Conservation (phyloP, 1,140 invertebrate species). For the Drosophila biarmipes region DNA sequence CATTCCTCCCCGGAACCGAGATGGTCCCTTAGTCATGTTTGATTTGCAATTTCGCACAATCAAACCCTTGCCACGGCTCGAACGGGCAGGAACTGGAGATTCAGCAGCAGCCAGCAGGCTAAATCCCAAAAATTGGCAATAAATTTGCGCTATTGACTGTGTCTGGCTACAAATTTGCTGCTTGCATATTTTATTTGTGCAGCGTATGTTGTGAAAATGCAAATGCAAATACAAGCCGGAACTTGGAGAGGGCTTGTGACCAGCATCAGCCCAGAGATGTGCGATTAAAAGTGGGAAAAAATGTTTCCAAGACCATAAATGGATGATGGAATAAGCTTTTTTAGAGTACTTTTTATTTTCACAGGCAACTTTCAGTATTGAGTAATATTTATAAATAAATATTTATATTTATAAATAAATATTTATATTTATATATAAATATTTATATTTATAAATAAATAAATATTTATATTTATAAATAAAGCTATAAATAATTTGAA, state of each 20-base stretch:
- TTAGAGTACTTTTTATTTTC: not conserved
- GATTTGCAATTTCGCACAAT: conserved; percentile 80
- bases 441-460: too few species aligned
- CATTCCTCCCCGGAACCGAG: conserved; percentile 18
- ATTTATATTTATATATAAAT: too few species aligned
- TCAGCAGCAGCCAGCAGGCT: conserved; percentile 13
- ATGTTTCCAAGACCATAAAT: not conserved
- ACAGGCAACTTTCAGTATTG: too few species aligned
- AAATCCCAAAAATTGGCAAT: conserved; percentile 55
- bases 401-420: too few species aligned
- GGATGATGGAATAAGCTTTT: not conserved
- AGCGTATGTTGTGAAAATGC: conserved; percentile 46
- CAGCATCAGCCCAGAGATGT: not conserved
- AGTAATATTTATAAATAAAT: too few species aligned
- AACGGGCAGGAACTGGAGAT: conserved; percentile 7
- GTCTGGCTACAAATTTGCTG: conserved; percentile 51
- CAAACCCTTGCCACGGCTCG: conserved; percentile 38
- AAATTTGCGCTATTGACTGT: conserved; percentile 53
- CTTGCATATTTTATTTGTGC: conserved; percentile 52
- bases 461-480: too few species aligned
- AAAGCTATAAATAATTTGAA: too few species aligned
- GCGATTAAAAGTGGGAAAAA: conserved; percentile 9
- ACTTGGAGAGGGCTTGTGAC: not conserved
- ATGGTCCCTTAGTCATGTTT: conserved; percentile 73
- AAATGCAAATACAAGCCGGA: conserved; percentile 35